Conservation (phyloP, 2,113 vertebrate species). For the Rissa tridactyla region DNA sequence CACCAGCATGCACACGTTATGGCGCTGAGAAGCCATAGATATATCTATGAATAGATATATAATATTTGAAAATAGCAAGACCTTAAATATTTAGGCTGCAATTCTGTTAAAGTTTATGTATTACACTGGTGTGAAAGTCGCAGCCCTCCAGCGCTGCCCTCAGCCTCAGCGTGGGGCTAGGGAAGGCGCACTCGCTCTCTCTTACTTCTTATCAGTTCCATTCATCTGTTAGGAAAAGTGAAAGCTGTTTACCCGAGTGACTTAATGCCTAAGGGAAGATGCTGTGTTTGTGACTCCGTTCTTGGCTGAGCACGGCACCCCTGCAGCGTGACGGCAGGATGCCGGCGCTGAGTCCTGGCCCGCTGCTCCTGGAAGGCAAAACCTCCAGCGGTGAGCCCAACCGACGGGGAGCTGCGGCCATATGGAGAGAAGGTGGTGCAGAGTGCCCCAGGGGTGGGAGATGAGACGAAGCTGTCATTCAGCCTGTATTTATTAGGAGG, state of each 20-base stretch:
- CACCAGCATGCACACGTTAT: too few relatives aligned
- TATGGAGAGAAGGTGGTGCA: background rate
- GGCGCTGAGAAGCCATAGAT: background rate
- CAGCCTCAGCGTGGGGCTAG: background rate
- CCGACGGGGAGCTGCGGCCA: background rate
- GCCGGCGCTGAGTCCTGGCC: background rate
- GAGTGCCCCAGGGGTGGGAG: background rate
- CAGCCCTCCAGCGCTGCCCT: background rate
- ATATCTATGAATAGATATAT: background rate
- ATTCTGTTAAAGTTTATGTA: background rate
- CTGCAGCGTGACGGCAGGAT: background rate
- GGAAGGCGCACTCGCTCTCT: background rate
- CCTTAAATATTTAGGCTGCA: background rate
- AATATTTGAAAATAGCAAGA: background rate
- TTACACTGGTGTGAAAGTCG: background rate
- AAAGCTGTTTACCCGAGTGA: background rate
- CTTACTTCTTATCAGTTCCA: background rate
- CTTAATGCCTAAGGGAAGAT: background rate
- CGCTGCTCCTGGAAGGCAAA: background rate
- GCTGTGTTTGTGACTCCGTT: background rate
- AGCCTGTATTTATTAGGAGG: background rate
- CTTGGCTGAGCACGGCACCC: background rate
- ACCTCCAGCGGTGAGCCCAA: background rate
- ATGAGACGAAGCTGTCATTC: background rate
- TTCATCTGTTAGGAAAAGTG: background rate